phyloP scores from a whole-genome alignment of 1,140 invertebrate genomes.

The Drosophila quadrilineata region DNA sequence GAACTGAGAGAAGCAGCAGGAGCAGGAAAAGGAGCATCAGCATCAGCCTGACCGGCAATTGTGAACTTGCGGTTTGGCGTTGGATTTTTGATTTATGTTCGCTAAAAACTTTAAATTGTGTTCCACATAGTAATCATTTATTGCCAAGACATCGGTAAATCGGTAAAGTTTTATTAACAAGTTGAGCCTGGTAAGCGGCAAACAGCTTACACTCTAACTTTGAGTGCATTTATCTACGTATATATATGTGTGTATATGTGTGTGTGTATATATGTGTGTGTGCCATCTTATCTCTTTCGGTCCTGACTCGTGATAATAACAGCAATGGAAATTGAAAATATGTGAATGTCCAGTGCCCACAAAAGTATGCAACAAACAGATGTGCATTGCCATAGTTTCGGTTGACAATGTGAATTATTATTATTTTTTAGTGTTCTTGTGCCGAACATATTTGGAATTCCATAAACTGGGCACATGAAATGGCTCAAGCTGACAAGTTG shows the following conservation, averaged over 20 bases:
- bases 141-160: conserved; percentile 56
- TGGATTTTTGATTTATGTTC: conserved; percentile 67
- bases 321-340: conserved; percentile 68
- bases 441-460: conserved; percentile 55
- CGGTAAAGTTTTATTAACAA: conserved; percentile 76
- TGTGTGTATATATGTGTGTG: background rate
- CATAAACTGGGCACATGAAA: conserved; percentile 36
- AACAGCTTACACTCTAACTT: background rate
- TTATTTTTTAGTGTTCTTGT: conserved; percentile 50
- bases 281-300: no score
- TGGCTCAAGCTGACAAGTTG: conserved; percentile 1
- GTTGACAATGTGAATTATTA: conserved; percentile 64
- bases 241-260: background rate
- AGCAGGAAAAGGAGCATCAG: background rate
- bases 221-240: background rate
- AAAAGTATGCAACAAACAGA: conserved; percentile 43
- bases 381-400: conserved; percentile 31
- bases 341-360: conserved; percentile 10
- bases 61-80: conserved; percentile 38
- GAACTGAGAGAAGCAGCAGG: no score
- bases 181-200: conserved; percentile 39
- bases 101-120: conserved; percentile 71
- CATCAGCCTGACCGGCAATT: background rate
- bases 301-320: conserved; percentile 24
- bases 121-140: conserved; percentile 64